A percentile compares a stretch with the other conserved stretches of the same genome.
These are phyloP conservation scores for Halictus ligatus DNA, from an alignment of 2,888 invertebrate species.

Conservation along the genomic window DNA sequence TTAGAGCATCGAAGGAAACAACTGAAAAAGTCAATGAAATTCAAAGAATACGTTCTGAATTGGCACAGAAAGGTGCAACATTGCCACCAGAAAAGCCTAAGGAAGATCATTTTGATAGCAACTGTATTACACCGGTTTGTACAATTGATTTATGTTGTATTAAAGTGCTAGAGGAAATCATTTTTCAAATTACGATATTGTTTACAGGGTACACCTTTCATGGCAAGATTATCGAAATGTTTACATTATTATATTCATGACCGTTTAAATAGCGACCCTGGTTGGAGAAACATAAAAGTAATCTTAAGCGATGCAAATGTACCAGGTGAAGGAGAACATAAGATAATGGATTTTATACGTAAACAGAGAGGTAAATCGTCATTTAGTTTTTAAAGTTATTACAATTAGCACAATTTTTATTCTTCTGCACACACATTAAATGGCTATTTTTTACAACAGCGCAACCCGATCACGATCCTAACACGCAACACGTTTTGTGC, in stretches of 20 bases:
- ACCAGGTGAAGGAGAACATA: slow-evolving; percentile 99
- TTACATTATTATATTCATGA: slow-evolving; percentile 95
- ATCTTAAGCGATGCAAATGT: slow-evolving; percentile 99
- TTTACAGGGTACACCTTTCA: slow-evolving; percentile 95
- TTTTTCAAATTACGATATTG: slow-evolving; percentile 48
- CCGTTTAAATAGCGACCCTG: slow-evolving; percentile 95
- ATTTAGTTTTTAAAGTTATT: slow-evolving; percentile 10
- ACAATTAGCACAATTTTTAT: background rate
- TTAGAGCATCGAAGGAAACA: slow-evolving; percentile 98
- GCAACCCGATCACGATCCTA: slow-evolving; percentile 98
- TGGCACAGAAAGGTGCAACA: slow-evolving; percentile 89
- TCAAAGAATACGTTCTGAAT: slow-evolving; percentile 90
- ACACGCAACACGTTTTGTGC: slow-evolving; percentile 98
- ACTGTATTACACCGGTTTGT: slow-evolving; percentile 97
- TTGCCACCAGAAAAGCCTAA: slow-evolving; percentile 95
- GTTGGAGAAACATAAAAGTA: slow-evolving; percentile 97
- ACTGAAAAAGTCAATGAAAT: slow-evolving; percentile 95
- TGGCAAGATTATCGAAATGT: slow-evolving; percentile 95
- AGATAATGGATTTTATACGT: slow-evolving; percentile 99
- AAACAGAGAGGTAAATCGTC: slow-evolving; percentile 90
- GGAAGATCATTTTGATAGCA: slow-evolving; percentile 98
- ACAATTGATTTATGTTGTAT: background rate
- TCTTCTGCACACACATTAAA: background rate
- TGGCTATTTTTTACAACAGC: slow-evolving; percentile 84
- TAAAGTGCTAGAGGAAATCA: background rate